These are phyloP conservation scores for Glaucidium brasilianum DNA, from an alignment of 2,113 vertebrate genomes.

Conservation along the genomic window DNA sequence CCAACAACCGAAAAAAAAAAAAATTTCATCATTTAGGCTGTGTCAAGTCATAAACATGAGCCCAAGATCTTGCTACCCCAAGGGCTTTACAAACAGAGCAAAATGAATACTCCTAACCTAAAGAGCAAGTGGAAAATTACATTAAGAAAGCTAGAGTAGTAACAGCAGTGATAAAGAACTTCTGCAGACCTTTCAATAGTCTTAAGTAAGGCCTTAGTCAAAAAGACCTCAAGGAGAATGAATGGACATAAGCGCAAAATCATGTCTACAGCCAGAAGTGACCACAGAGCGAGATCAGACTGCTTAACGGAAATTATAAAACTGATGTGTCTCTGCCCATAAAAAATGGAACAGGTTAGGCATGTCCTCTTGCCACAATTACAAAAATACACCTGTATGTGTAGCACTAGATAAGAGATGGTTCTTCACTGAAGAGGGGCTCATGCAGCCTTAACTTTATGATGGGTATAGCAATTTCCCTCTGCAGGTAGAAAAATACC, in stretches of 20 bases:
- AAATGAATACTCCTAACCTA: neutral
- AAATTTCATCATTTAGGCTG: neutral
- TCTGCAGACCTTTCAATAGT: neutral
- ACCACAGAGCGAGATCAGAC: neutral
- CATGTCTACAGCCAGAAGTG: neutral
- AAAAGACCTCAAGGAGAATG: neutral
- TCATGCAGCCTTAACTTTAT: neutral
- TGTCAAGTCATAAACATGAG: fast-evolving
- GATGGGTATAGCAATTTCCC: neutral
- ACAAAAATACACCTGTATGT: neutral
- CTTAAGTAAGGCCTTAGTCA: neutral
- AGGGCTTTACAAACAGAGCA: neutral
- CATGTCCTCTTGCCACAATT: neutral
- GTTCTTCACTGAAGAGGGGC: neutral
- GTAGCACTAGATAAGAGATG: neutral
- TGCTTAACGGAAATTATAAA: neutral
- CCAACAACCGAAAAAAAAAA: fast-evolving
- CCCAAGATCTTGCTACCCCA: neutral
- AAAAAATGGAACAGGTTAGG: neutral
- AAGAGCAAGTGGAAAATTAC: neutral
- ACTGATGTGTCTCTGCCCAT: neutral
- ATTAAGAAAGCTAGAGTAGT: neutral
- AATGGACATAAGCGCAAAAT: neutral
- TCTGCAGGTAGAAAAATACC: neutral
- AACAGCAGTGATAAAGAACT: neutral